Conservation (phyloP, 1,140 invertebrate species). For the Varroa destructor region DNA sequence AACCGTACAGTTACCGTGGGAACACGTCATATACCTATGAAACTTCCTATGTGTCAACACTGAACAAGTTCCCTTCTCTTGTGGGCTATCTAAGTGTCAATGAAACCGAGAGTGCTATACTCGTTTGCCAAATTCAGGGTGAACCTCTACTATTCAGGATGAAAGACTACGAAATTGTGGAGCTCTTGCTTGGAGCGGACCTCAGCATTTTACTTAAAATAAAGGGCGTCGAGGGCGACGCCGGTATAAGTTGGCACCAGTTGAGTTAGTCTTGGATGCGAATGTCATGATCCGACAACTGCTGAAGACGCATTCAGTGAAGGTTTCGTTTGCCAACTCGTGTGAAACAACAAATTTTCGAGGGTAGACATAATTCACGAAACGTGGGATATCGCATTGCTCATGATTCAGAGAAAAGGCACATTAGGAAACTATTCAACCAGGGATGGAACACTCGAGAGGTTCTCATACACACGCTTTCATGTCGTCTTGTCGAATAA, state of each 20-base stretch:
- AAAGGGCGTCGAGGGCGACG: slow-evolving; percentile 53
- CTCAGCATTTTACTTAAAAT: slow-evolving; percentile 68
- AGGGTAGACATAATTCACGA: slow-evolving; percentile 53
- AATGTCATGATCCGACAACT: slow-evolving; percentile 75
- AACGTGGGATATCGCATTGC: slow-evolving; percentile 57
- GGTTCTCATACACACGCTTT: slow-evolving; percentile 34
- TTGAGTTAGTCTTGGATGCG: slow-evolving; percentile 44
- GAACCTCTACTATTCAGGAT: slow-evolving; percentile 33
- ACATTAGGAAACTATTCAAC: slow-evolving; percentile 69
- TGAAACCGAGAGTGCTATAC: slow-evolving; percentile 53
- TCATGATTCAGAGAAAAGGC: slow-evolving; percentile 60
- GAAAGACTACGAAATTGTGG: slow-evolving; percentile 35
- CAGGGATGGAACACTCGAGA: slow-evolving; percentile 44
- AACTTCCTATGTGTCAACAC: slow-evolving; percentile 56
- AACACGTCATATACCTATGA: slow-evolving; percentile 60
- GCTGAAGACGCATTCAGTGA: slow-evolving; percentile 87
- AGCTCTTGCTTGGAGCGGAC: slow-evolving; percentile 50
- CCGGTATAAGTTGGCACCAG: slow-evolving; percentile 46
- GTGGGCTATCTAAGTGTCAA: slow-evolving; percentile 79
- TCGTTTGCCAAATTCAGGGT: slow-evolving; percentile 5
- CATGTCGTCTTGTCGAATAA: too few relatives aligned
- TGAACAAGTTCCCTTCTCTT: slow-evolving; percentile 50
- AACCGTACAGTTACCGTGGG: slow-evolving; percentile 10
- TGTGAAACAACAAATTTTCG: slow-evolving; percentile 46
- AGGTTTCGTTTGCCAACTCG: slow-evolving; percentile 61